phyloP scores from a whole-genome alignment of 2,888 invertebrate species.

The Ctenicera cuprea region DNA sequence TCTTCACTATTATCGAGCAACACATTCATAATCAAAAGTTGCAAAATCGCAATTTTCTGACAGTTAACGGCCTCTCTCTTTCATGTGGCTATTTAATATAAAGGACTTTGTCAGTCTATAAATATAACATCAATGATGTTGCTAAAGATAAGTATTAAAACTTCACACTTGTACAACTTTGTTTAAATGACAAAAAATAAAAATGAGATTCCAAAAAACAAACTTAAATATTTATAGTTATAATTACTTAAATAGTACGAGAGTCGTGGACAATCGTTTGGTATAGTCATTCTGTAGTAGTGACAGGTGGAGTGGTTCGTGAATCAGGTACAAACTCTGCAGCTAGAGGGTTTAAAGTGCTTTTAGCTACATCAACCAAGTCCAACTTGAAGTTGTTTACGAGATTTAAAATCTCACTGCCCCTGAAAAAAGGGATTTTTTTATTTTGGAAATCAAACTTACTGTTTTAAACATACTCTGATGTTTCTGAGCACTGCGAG shows the following conservation, averaged over 20 bases:
- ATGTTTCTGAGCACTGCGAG: slow-evolving; percentile 27
- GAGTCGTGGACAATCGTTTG: slow-evolving; percentile 3
- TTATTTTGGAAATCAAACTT: background rate
- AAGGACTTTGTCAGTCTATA: too few species aligned
- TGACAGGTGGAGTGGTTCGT: slow-evolving; percentile 6
- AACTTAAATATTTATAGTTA: slow-evolving; percentile 21
- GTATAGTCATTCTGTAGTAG: slow-evolving; percentile 42
- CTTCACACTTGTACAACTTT: background rate
- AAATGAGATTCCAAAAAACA: slow-evolving; percentile 34
- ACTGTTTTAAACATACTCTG: slow-evolving; percentile 55
- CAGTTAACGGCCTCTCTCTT: too few species aligned
- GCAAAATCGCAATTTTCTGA: too few species aligned
- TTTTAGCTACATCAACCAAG: slow-evolving; percentile 72
- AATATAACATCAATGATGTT: background rate
- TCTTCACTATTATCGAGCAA: too few species aligned
- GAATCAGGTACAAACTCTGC: slow-evolving; percentile 87
- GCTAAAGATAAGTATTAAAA: background rate
- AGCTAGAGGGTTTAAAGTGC: slow-evolving; percentile 87
- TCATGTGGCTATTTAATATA: too few species aligned
- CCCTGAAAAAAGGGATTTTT: slow-evolving; percentile 51
- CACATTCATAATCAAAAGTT: too few species aligned
- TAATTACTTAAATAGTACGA: slow-evolving; percentile 34
- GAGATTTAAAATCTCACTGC: slow-evolving; percentile 63
- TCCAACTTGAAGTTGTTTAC: slow-evolving; percentile 67
- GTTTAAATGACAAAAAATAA: background rate